Evolutionary conservation across 2,113 vertebrate species (phyloP).

Genomic region (Tauraco erythrolophus): DNA sequence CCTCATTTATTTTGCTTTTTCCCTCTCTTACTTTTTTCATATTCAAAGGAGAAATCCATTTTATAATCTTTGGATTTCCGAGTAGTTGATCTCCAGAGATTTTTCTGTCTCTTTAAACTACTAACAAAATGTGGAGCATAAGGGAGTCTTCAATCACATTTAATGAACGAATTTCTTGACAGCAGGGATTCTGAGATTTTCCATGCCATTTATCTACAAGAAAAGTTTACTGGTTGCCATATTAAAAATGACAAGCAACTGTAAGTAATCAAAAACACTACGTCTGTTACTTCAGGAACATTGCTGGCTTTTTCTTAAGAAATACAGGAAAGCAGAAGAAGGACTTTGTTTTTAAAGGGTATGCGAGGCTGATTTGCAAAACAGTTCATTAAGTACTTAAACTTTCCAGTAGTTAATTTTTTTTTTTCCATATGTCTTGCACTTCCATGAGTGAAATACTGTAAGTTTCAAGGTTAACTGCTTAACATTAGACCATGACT

Average conservation of each 20-base stretch:
- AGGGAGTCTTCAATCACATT: not conserved
- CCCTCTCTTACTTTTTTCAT: not conserved
- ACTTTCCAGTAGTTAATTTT: not conserved
- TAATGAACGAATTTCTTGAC: constrained; percentile 21
- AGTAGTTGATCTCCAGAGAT: not conserved
- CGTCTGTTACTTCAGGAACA: not conserved
- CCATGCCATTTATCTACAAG: not conserved
- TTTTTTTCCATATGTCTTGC: not conserved
- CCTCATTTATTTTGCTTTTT: not conserved
- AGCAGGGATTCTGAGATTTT: not conserved
- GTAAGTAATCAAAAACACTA: constrained; percentile 16
- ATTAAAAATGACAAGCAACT: constrained; percentile 14
- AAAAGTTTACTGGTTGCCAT: not conserved
- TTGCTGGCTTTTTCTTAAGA: not conserved
- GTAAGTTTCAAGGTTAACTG: not conserved
- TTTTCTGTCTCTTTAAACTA: constrained; percentile 26
- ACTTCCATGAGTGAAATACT: not conserved
- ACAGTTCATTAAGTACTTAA: not conserved
- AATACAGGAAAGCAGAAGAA: not conserved
- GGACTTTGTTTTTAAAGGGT: not conserved
- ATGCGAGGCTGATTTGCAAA: not conserved
- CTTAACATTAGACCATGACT: not conserved
- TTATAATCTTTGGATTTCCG: not conserved
- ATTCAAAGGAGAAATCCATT: not conserved
- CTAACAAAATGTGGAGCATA: not conserved